Conservation (phyloP, 2,888 invertebrate genomes). For the Coelopa pilipes region DNA sequence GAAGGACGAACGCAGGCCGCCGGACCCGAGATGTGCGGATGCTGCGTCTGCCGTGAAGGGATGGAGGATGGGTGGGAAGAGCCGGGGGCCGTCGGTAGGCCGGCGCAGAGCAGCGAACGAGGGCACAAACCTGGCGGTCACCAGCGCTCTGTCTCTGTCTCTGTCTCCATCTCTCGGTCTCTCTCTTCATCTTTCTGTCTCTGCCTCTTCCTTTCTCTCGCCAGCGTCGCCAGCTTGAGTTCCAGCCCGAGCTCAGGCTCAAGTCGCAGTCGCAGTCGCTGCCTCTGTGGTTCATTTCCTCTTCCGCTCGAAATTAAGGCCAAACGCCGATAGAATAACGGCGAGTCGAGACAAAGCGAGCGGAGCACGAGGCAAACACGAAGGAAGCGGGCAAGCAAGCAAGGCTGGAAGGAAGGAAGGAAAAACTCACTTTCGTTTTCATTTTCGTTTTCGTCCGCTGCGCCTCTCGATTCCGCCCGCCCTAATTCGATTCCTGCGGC, state of each 20-base stretch:
- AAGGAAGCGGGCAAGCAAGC: background rate
- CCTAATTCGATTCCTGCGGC: background rate
- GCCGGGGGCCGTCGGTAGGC: too few species aligned
- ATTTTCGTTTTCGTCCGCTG: too few species aligned
- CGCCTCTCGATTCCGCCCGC: background rate
- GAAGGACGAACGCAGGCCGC: too few species aligned
- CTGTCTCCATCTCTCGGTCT: too few species aligned
- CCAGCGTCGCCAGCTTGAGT: background rate
- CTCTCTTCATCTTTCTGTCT: too few species aligned
- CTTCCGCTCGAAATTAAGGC: slow-evolving; percentile 52
- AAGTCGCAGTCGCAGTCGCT: slow-evolving; percentile 39
- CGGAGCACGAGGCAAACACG: background rate
- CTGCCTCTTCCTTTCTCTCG: background rate
- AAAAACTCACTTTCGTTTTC: slow-evolving; percentile 35
- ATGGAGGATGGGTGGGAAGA: too few species aligned
- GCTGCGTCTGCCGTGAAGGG: too few species aligned
- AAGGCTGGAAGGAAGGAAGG: background rate
- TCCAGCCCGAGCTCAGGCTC: too few species aligned
- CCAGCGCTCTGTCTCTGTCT: too few species aligned
- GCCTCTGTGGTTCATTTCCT: slow-evolving; percentile 47
- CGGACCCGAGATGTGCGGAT: too few species aligned
- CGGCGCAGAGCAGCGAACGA: background rate
- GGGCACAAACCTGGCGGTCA: too few species aligned
- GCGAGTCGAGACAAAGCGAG: slow-evolving; percentile 8
- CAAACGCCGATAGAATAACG: slow-evolving; percentile 37